Conservation (phyloP, 2,888 invertebrate species). For the Slavum lentiscoides region DNA sequence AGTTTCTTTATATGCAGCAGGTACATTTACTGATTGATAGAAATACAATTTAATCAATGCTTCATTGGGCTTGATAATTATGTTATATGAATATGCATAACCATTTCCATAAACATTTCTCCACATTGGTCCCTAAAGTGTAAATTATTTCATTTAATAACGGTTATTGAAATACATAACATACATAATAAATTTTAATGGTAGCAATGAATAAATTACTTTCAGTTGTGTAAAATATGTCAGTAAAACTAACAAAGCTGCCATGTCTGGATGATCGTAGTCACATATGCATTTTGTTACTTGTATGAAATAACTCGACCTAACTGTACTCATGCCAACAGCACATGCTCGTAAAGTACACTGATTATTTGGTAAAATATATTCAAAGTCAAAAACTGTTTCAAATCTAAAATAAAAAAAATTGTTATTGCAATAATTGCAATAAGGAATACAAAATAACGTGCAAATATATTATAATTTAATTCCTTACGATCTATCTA, state of each 20-base stretch:
- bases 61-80: constrained; percentile 68
- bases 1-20: constrained; percentile 78
- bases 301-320: constrained; percentile 75
- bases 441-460: constrained; percentile 57
- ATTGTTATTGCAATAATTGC: no score
- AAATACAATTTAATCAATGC: constrained; percentile 74
- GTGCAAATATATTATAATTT: constrained; percentile 56
- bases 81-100: constrained; percentile 77
- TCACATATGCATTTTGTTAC: constrained; percentile 70
- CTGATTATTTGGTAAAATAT: constrained; percentile 60
- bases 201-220: constrained; percentile 61
- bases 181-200: background rate
- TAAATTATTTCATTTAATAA: background rate
- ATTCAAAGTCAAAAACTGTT: constrained; percentile 62
- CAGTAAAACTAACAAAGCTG: constrained; percentile 76
- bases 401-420: constrained; percentile 59
- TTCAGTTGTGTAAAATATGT: constrained; percentile 87
- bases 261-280: constrained; percentile 68
- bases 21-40: constrained; percentile 76
- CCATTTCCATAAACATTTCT: constrained; percentile 83
- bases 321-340: constrained; percentile 79
- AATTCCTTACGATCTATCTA: background rate
- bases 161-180: background rate
- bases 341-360: constrained; percentile 66
- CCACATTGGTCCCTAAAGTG: constrained; percentile 81